A percentile compares a stretch with the other conserved stretches of the same genome.
Conservation (phyloP, 2,888 invertebrate species). For the Agrochola lota region DNA sequence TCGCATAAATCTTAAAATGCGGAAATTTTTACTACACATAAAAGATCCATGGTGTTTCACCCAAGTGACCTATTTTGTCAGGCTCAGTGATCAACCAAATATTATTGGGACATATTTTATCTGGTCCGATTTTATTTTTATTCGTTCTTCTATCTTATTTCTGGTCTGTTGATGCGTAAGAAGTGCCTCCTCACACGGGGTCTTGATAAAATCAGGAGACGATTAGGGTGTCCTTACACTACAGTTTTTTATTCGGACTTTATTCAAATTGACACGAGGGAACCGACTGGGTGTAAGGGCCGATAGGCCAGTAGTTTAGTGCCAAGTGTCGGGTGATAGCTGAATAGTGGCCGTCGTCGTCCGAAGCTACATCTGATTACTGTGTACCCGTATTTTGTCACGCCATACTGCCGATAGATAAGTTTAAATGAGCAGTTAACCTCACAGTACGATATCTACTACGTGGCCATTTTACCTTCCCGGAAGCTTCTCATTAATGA, state of each 20-base stretch:
- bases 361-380: constrained; percentile 82
- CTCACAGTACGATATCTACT: constrained; percentile 30
- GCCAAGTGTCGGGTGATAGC: constrained; percentile 74
- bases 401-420: constrained; percentile 80
- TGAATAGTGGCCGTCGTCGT: constrained; percentile 67
- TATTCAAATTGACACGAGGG: constrained; percentile 83
- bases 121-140: constrained; percentile 63
- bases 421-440: constrained; percentile 70
- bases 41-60: neutral
- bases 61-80: constrained; percentile 21
- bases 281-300: constrained; percentile 81
- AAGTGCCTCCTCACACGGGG: constrained; percentile 75
- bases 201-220: constrained; percentile 81
- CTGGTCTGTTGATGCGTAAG: constrained; percentile 75
- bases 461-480: constrained; percentile 14
- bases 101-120: constrained; percentile 53
- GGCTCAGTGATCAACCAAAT: constrained; percentile 44
- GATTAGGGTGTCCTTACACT: constrained; percentile 80
- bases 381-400: constrained; percentile 82
- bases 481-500: constrained; percentile 45
- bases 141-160: constrained; percentile 70
- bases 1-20: neutral
- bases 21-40: neutral
- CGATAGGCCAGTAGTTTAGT: constrained; percentile 83
- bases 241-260: constrained; percentile 83